These are phyloP conservation scores for Oreortyx pictus DNA, from an alignment of 2,797 vertebrate genomes.

Conservation along the genomic window DNA sequence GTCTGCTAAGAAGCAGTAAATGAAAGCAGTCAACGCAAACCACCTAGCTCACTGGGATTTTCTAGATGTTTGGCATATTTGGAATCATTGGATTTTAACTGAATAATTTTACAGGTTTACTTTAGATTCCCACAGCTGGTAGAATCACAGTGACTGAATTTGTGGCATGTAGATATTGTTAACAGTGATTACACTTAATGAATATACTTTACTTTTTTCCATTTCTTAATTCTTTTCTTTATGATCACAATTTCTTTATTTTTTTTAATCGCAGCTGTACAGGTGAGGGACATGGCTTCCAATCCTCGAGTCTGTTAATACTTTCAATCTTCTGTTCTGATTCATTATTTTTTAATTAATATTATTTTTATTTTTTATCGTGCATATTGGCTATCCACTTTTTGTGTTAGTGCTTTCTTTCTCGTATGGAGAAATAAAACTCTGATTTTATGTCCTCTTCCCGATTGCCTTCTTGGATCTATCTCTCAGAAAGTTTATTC, in stretches of 20 bases:
- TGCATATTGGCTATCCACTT: not conserved
- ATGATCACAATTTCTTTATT: not conserved
- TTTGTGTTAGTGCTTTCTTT: not conserved
- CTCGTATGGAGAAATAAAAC: not conserved
- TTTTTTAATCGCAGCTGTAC: not conserved
- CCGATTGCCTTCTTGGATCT: not conserved
- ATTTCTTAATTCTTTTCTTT: not conserved
- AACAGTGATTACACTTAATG: not conserved
- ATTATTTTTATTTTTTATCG: not conserved
- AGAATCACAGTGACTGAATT: not conserved
- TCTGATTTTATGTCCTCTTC: not conserved
- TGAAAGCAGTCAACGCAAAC: not conserved
- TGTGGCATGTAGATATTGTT: not conserved
- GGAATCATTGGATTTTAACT: not conserved
- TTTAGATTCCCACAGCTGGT: constrained; percentile 7
- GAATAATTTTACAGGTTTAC: not conserved
- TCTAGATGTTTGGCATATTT: not conserved
- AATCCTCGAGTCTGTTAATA: not conserved
- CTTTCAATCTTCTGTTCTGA: not conserved
- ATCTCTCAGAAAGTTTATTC: not conserved
- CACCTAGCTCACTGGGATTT: not conserved
- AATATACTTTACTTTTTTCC: not conserved
- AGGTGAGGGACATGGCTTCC: not conserved
- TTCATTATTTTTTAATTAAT: no score
- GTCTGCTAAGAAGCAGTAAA: not conserved